Base-by-base conservation (phyloP, 2,888 invertebrate genomes). In the Hipparchia semele region DNA sequence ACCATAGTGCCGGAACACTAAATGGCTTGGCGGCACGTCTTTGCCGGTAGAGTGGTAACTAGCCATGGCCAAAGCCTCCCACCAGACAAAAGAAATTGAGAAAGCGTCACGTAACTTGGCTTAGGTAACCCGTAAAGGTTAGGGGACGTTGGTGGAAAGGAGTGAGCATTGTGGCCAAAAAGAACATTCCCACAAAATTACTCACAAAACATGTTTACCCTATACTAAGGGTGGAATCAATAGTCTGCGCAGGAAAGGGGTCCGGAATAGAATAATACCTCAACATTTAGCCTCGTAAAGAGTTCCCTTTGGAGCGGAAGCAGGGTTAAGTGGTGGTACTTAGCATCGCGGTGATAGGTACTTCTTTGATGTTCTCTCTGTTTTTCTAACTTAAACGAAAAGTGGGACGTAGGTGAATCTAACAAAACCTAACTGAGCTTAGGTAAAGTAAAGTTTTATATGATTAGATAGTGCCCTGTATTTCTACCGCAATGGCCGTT, bases 211-310 rank as follows among this genome's bases (percentile, higher is more conserved):
- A 65, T 71, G 53, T 66, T 59, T 8, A 75, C 73, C 49, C 65
- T 75, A 71, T 49, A 51, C 2, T 7, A 56, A 46, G 73, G 51
- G 39, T 73, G 60, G 58, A 71, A 73, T 75, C 75, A 73, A 75
- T 75, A 75, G 68, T 51, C 46, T 45, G 56, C 53, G 66, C 56
- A 65, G 66, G 72, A 56, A 71, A 73, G 73, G 68, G 73, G 69
- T 65, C 71, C 68, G 13, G 69, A 75, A 65, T 61, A 59, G 64
- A 68, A 53, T 71, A 70, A 73, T 71, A 73, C 68, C 68, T 70
- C 60, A 72, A 72, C 73, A 61, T 73, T 75, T 68, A 71, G 61
- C 65, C 62, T 61, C 61, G 69, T 73, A 71, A 56, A 61, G 71
- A 61, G 49, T 53, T 69, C 58, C 59, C 61, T 75, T 71, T 51